Conservation (phyloP, 2,888 invertebrate species). For the Drosophila prolongata region DNA sequence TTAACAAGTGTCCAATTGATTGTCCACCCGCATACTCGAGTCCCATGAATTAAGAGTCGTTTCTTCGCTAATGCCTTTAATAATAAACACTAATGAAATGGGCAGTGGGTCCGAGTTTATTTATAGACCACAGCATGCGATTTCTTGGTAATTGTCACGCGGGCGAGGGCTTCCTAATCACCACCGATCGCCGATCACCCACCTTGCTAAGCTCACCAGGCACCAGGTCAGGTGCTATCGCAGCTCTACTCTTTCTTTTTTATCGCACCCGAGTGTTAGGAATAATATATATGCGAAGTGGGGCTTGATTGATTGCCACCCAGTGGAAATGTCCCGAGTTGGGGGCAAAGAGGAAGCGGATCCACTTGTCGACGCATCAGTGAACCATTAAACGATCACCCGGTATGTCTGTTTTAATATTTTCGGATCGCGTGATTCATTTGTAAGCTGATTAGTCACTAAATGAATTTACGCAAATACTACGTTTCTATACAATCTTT, state of each 20-base stretch:
- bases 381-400: conserved; percentile 14
- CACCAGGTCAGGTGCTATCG: conserved; percentile 49
- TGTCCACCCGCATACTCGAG: conserved; percentile 17
- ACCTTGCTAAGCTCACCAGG: conserved; percentile 6
- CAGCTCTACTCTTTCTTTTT: conserved; percentile 2
- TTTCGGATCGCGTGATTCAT: conserved; percentile 39
- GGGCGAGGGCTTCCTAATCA: conserved; percentile 22
- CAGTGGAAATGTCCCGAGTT: conserved; percentile 12
- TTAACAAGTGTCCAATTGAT: conserved; percentile 12
- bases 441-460: conserved; percentile 30
- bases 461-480: conserved; percentile 4
- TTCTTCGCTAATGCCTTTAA: conserved; percentile 11
- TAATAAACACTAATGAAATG: conserved; percentile 21
- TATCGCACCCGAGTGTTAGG: conserved; percentile 63
- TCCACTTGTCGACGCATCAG: conserved; percentile 4
- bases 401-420: conserved; percentile 6
- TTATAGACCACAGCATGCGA: conserved; percentile 31
- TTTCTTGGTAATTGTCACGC: conserved; percentile 32
- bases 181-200: conserved; percentile 7
- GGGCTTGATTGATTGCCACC: conserved; percentile 46
- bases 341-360: conserved; percentile 11
- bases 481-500: conserved; percentile 18
- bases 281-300: conserved; percentile 42
- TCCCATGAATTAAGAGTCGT: conserved; percentile 1
- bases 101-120: conserved; percentile 25